phyloP scores from a whole-genome alignment of 2,888 invertebrate genomes.

The Xanthorhoe spadicearia region DNA sequence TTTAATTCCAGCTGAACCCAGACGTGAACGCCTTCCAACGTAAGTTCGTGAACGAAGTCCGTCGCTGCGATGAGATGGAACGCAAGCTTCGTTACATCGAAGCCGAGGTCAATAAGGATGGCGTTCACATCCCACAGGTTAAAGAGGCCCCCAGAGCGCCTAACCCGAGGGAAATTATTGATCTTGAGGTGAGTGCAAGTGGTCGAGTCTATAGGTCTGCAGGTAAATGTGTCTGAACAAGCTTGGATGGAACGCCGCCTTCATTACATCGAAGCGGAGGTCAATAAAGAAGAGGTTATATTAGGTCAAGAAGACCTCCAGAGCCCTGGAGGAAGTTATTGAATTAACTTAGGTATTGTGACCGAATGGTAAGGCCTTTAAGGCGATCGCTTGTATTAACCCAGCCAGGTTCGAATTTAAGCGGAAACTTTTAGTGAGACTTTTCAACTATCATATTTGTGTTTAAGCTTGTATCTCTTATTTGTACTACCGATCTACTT shows the following conservation, averaged over 20 bases:
- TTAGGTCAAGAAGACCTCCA: conserved; percentile 91
- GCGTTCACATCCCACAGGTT: conserved; percentile 90
- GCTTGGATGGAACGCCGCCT: conserved; percentile 91
- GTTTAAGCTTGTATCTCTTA: too few species aligned
- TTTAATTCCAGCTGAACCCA: conserved; percentile 88
- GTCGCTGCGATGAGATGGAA: conserved; percentile 96
- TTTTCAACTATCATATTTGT: too few species aligned
- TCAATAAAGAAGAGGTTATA: conserved; percentile 93
- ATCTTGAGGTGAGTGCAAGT: conserved; percentile 88
- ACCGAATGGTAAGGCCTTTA: too few species aligned
- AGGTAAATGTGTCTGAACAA: background rate
- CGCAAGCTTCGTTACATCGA: conserved; percentile 94
- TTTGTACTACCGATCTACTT: too few species aligned
- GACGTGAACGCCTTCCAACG: conserved; percentile 95
- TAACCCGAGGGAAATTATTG: conserved; percentile 93
- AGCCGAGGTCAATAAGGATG: conserved; percentile 93
- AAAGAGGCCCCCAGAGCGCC: conserved; percentile 91
- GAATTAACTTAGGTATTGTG: too few species aligned
- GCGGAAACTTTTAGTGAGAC: too few species aligned
- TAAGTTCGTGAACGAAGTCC: conserved; percentile 95
- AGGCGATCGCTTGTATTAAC: too few species aligned
- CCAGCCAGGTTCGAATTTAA: too few species aligned
- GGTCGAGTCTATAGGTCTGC: too few species aligned
- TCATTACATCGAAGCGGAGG: conserved; percentile 93
- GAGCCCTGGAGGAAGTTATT: too few species aligned